Evolutionary conservation across 2,113 vertebrate species (phyloP).

Genomic region (Melanerpes formicivorus): DNA sequence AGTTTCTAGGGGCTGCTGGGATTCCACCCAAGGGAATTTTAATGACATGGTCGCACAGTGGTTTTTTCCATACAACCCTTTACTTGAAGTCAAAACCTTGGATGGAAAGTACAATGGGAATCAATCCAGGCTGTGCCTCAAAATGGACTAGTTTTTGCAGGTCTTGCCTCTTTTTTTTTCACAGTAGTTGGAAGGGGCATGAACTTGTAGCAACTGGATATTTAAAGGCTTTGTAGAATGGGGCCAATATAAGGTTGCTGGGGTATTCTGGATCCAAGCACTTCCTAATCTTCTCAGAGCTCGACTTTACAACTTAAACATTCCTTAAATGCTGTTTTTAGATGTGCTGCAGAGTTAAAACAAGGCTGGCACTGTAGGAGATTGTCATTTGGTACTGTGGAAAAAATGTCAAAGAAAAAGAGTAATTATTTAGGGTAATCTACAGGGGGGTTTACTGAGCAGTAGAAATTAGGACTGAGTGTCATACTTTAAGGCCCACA

Average conservation of each 20-base stretch:
- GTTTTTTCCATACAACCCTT: slow-evolving; percentile 10
- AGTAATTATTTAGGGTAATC: not conserved
- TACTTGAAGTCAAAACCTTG: not conserved
- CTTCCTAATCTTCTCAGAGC: slow-evolving; percentile 36
- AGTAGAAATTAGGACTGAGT: not conserved
- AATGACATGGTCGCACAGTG: not conserved
- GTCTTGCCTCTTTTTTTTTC: slow-evolving; percentile 32
- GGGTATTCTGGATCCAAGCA: slow-evolving; percentile 30
- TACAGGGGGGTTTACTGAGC: not conserved
- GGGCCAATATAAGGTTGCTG: slow-evolving; percentile 23
- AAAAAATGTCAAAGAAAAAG: not conserved
- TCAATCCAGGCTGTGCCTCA: slow-evolving; percentile 22
- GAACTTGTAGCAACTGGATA: slow-evolving; percentile 52
- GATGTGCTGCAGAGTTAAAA: not conserved
- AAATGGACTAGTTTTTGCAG: slow-evolving; percentile 1
- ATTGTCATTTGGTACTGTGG: not conserved
- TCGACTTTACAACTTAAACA: slow-evolving; percentile 8
- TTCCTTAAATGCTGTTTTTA: slow-evolving; percentile 11
- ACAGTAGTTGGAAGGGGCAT: slow-evolving; percentile 59
- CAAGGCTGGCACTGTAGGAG: not conserved
- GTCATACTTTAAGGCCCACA: not conserved
- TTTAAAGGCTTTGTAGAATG: slow-evolving; percentile 28
- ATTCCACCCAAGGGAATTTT: slow-evolving; percentile 1
- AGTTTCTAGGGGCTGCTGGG: not conserved
- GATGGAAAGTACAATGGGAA: slow-evolving; percentile 11